Conservation (phyloP, 2,113 vertebrate genomes). For the Geococcyx californianus region DNA sequence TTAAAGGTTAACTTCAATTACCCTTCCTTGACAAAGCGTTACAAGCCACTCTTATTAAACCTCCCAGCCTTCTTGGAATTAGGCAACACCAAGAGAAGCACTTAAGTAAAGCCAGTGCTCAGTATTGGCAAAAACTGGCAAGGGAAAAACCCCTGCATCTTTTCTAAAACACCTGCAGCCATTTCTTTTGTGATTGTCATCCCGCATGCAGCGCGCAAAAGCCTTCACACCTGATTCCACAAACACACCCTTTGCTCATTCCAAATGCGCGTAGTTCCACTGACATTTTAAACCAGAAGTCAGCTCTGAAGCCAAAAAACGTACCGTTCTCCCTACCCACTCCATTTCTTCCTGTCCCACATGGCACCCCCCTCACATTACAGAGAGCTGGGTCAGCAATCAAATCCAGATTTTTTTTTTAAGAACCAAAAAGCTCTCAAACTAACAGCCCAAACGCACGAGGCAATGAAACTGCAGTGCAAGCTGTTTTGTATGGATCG, state of each 20-base stretch:
- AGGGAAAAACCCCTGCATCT: neutral
- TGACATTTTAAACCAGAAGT: neutral
- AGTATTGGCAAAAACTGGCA: neutral
- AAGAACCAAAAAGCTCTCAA: neutral
- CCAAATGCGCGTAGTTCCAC: neutral
- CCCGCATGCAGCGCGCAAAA: neutral
- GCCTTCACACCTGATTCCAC: neutral
- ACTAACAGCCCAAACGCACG: fast-evolving
- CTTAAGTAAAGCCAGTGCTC: neutral
- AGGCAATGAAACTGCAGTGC: neutral
- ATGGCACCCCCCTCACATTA: neutral
- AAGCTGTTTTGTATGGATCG: neutral
- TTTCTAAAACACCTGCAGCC: neutral
- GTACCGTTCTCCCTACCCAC: neutral
- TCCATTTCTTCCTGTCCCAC: neutral
- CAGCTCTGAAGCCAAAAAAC: neutral
- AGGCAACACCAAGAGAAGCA: neutral
- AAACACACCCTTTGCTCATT: neutral
- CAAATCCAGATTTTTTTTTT: neutral
- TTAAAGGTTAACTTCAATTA: neutral
- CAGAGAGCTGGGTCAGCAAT: neutral
- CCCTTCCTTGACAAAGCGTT: neutral
- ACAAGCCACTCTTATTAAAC: neutral
- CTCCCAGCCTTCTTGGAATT: neutral
- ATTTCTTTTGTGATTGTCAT: neutral